phyloP scores from a whole-genome alignment of 2,888 invertebrate species.

The Archaeoteleia sp. region DNA sequence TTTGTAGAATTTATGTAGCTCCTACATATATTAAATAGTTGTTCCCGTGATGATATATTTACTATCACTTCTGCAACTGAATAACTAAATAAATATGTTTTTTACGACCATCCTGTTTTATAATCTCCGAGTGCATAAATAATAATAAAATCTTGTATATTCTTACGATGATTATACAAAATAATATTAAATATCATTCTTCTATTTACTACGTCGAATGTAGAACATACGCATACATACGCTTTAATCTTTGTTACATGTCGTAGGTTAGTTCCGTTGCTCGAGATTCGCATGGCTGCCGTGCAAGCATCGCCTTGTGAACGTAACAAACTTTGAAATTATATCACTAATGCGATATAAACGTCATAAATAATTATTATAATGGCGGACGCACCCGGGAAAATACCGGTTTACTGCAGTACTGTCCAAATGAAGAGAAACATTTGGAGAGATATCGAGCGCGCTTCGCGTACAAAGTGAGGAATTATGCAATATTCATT shows the following conservation, averaged over 20 bases:
- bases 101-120: no score
- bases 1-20: no score
- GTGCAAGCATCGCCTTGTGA: conserved; percentile 48
- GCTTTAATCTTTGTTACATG: conserved; percentile 47
- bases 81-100: no score
- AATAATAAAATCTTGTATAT: no score
- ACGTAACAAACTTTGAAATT: conserved; percentile 68
- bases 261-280: conserved; percentile 48
- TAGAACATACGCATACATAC: conserved; percentile 28
- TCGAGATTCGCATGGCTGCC: conserved; percentile 50
- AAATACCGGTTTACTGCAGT: conserved; percentile 47
- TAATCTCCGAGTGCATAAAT: no score
- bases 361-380: conserved; percentile 69
- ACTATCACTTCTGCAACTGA: no score
- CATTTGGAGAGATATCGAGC: conserved; percentile 52
- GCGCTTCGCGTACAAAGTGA: conserved; percentile 41
- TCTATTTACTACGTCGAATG: no score
- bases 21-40: no score
- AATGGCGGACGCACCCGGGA: conserved; percentile 61
- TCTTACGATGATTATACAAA: no score
- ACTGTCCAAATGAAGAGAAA: conserved; percentile 53
- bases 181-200: no score
- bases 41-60: no score
- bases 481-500: conserved; percentile 47
- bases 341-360: conserved; percentile 68